Evolutionary conservation across 2,888 invertebrate genomes (phyloP).

Genomic region (Furcula furcula): DNA sequence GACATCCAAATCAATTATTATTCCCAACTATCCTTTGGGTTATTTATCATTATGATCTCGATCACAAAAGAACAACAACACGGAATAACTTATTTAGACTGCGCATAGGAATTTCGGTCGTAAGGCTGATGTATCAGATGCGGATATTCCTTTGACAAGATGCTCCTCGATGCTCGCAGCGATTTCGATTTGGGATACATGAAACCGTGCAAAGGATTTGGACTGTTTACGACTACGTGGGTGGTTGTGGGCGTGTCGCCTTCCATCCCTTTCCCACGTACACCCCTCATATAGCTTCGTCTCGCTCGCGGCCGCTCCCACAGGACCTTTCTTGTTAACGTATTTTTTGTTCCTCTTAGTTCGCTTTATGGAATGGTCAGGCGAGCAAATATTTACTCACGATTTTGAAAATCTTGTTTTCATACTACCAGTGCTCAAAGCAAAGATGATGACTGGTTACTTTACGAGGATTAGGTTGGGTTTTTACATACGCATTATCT

Average conservation of each 20-base stretch:
- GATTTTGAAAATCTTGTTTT: constrained; percentile 77
- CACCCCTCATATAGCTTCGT: constrained; percentile 38
- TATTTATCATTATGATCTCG: constrained; percentile 79
- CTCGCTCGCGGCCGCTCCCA: constrained; percentile 74
- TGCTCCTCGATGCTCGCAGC: constrained; percentile 61
- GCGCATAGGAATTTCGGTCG: constrained; percentile 49
- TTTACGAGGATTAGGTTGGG: constrained; percentile 28
- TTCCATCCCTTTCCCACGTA: constrained; percentile 45
- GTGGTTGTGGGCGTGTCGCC: constrained; percentile 78
- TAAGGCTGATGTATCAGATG: constrained; percentile 39
- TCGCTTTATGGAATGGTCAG: constrained; percentile 74
- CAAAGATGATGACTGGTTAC: constrained; percentile 55
- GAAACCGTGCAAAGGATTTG: constrained; percentile 81
- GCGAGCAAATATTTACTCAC: constrained; percentile 80
- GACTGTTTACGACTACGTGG: constrained; percentile 81
- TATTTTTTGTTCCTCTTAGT: constrained; percentile 75
- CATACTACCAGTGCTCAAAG: constrained; percentile 61
- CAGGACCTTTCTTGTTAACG: constrained; percentile 78
- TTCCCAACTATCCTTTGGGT: constrained; percentile 71
- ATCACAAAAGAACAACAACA: constrained; percentile 73
- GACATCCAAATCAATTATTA: constrained; percentile 81
- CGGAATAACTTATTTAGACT: constrained; percentile 73
- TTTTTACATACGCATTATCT: constrained; percentile 9
- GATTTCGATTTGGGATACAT: constrained; percentile 80
- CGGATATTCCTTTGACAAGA: constrained; percentile 42